Percentiles rank a stretch among this genome's conserved stretches.
These are phyloP conservation scores for Mohoua ochrocephala DNA, from an alignment of 2,113 vertebrate genomes.

Conservation along the genomic window DNA sequence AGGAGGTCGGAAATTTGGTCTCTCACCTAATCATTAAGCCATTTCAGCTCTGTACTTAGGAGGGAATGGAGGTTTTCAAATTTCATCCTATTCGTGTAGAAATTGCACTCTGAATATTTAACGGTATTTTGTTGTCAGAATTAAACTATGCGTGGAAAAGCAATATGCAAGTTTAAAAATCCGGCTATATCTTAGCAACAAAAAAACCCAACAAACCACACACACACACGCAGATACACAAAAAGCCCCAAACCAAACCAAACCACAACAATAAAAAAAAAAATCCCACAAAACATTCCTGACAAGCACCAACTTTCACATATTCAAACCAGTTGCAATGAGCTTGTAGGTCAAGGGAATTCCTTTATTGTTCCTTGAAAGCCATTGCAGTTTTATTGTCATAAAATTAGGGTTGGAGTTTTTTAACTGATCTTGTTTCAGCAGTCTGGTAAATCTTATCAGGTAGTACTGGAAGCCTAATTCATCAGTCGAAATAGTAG, in stretches of 20 bases:
- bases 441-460: background rate
- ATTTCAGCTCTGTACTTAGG: background rate
- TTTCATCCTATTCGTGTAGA: background rate
- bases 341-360: background rate
- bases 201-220: background rate
- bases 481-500: background rate
- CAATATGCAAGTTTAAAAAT: background rate
- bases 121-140: background rate
- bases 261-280: background rate
- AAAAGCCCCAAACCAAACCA: background rate
- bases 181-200: background rate
- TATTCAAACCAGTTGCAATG: background rate
- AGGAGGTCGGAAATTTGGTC: background rate
- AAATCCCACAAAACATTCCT: background rate
- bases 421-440: background rate
- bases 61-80: background rate
- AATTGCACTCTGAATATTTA: background rate
- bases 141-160: background rate
- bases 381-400: background rate
- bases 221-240: too few relatives aligned
- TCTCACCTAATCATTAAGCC: background rate
- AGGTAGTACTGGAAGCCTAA: background rate
- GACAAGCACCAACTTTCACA: background rate
- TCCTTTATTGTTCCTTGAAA: background rate
- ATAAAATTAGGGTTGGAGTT: background rate